Evolutionary conservation across 2,113 vertebrate species (phyloP), one percentile per base, ranked within the genome.

Genomic region (Elanoides forficatus): DNA sequence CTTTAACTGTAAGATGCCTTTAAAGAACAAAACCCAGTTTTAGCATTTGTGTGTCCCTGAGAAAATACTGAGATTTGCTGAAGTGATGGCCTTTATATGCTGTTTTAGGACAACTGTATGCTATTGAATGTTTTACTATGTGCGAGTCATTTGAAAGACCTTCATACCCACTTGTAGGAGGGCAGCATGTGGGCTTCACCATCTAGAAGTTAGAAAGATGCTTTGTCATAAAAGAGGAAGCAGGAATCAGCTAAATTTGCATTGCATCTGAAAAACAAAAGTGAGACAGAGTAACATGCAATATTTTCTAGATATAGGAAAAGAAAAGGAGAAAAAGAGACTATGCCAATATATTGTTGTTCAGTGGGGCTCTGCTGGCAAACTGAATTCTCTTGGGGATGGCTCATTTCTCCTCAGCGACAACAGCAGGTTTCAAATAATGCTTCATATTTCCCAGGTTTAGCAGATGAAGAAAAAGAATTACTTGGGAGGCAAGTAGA

Each of bases 361-460:
- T 72, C 86, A 66, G 15, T 12, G 17, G n/a, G 53, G 27, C 45
- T 86, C 53, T 59, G 50, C 26, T 93, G 92, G 81, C 81, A 94
- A 81, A 56, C 23, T 73, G 53, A 88, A 76, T 93, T 93, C 73
- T 93, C 52, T 6, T 94, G 84, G 40, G 81, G 48, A 90, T 48
- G 58, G 92, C 32, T 95, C 81, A 76, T 90, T 94, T 90, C 78
- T 91, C 40, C 78, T 65, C 63, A 76, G 87, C 2, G 20, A 68
- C 73, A 93, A 92, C 90, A 95, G 88, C 85, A 92, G 82, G 79
- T 73, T 95, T 93, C 89, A 90, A 94, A 88, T 90, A 86, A 90
- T 3, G 26, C 71, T 90, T 87, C 67, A 2, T 75, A 86, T 88
- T 95, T 76, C 91, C 71, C 88, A 96, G 90, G 86, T 95, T 95